Evolutionary conservation across 53 echinoderm and acorn worm species (phyloP), one percentile per base, ranked within the genome.

Genomic region (Apostichopus leukothele): DNA sequence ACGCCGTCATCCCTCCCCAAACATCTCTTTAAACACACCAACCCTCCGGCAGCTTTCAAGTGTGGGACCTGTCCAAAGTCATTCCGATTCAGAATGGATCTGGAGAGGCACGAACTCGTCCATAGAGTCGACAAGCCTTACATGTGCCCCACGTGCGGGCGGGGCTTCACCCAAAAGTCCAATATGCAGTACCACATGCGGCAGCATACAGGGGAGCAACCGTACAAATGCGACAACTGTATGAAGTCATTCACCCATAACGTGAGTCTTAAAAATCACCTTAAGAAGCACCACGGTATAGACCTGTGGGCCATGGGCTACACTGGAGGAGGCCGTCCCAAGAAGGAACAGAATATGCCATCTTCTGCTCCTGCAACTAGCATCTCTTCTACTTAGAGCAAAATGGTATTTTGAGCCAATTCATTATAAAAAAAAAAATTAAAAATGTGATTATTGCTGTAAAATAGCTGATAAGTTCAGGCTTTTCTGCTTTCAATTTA

Each of bases 251-350:
- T 94, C 91, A 94, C 95, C 1, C 97, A 97, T 61, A 97, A 97
- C 26, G 97, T 97, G 83, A 97, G 97, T 86, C 78, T 97, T 67
- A 97, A 97, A 85, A 94, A 90, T 78, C 97, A 97, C 86, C 89
- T 95, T 84, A 97, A 95, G 89, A 97, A 95, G 74, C 83, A 92
- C 75, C 97, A 97, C 75, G 93, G 93, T 6, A 92, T 97, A 57
- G 97, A 97, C 87, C 86, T 93, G 90, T 97, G 97, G 97, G 87
- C 83, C 13, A 63, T 78, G 63, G 92, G 83, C 53, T 79, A 78
- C 67, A 79, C 89, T 11, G 89, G 89, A 23, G 79, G 79, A 51
- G 51, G 79, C 6, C 79, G 92, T 51, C 75, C 79, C 13, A 76
- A 79, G 63, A 84, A 78, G 90, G 84, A 84, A n/a, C 71, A 71